phyloP scores from a whole-genome alignment of 2,888 invertebrate species.

The Anoplius nigerrimus region DNA sequence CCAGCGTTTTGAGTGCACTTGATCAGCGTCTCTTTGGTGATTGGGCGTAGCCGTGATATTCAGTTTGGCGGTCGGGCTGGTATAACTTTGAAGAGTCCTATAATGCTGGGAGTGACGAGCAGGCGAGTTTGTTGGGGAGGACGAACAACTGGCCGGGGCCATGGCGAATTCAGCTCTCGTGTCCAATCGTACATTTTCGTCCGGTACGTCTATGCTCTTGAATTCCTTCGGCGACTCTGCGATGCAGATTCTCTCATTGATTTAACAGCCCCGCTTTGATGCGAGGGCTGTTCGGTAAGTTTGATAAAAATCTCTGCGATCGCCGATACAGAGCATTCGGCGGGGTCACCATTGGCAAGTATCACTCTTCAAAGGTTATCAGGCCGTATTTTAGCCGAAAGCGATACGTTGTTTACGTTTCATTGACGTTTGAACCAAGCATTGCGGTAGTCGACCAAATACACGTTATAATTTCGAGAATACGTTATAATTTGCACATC shows the following conservation, averaged over 20 bases:
- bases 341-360: too few species aligned
- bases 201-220: constrained; percentile 46
- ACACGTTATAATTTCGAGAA: too few species aligned
- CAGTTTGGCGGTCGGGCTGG: constrained; percentile 63
- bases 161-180: constrained; percentile 59
- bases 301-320: too few species aligned
- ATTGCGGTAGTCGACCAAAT: too few species aligned
- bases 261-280: too few species aligned
- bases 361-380: too few species aligned
- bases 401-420: too few species aligned
- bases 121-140: constrained; percentile 65
- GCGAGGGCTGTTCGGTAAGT: too few species aligned
- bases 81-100: constrained; percentile 68
- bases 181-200: constrained; percentile 57
- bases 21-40: constrained; percentile 73
- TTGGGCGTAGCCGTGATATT: constrained; percentile 70
- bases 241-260: not conserved
- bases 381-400: too few species aligned
- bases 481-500: too few species aligned
- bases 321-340: too few species aligned
- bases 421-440: too few species aligned
- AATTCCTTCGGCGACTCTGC: constrained; percentile 53
- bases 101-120: constrained; percentile 68
- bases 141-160: constrained; percentile 59
- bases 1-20: constrained; percentile 77